phyloP scores from a whole-genome alignment of 2,113 vertebrate genomes.

The Pristiophorus japonicus region DNA sequence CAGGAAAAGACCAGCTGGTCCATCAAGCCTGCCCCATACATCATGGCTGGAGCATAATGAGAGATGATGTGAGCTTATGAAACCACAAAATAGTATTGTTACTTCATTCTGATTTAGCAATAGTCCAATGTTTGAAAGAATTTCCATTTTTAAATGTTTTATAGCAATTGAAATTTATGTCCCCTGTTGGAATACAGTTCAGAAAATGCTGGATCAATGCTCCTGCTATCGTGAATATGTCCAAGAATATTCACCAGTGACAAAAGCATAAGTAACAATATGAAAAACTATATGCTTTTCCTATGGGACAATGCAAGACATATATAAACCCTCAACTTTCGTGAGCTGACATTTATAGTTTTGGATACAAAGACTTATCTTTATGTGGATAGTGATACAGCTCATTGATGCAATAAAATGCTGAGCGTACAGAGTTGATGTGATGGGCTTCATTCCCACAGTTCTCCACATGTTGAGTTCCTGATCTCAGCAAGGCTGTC shows the following conservation, averaged over 20 bases:
- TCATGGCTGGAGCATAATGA: background rate
- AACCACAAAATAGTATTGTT: background rate
- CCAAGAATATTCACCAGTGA: background rate
- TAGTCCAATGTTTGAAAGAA: background rate
- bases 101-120: background rate
- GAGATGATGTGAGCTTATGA: background rate
- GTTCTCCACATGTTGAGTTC: background rate
- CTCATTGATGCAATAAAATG: background rate
- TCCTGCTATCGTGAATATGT: background rate
- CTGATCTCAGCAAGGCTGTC: background rate
- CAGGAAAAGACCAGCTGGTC: too few species aligned
- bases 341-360: background rate
- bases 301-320: background rate
- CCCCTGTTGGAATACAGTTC: background rate
- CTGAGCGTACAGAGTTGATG: background rate
- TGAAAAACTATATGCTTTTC: background rate
- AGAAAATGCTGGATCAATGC: background rate
- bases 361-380: background rate
- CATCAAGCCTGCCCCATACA: too few species aligned
- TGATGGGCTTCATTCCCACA: background rate
- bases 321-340: background rate
- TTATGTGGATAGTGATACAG: background rate
- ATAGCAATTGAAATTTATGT: background rate
- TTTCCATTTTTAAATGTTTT: background rate
- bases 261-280: background rate